These are phyloP conservation scores for Heteromurus nitidus DNA, from an alignment of 2,888 invertebrate species.

Conservation along the genomic window DNA sequence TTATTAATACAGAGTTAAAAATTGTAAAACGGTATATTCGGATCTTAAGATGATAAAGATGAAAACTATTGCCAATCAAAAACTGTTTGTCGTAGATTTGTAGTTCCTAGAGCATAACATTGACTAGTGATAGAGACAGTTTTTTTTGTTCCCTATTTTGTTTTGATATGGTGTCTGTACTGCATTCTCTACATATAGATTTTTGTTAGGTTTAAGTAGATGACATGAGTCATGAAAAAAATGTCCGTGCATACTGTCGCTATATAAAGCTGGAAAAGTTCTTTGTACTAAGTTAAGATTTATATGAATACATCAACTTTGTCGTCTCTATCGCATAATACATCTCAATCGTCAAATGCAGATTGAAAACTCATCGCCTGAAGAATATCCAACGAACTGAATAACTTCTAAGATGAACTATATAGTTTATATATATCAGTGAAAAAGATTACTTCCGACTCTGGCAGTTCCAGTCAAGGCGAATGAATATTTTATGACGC, in stretches of 20 bases:
- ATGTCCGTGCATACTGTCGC: conserved; percentile 32
- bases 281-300: conserved; percentile 7
- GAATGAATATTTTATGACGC: background rate
- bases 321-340: background rate
- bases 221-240: conserved; percentile 7
- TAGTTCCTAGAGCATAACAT: background rate
- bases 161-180: background rate
- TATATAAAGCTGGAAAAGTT: conserved; percentile 11
- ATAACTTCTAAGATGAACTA: too few species aligned
- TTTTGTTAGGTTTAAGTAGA: background rate
- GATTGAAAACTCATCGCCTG: background rate
- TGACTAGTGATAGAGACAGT: conserved; percentile 11
- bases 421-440: background rate
- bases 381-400: too few species aligned
- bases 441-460: background rate
- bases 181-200: too few species aligned
- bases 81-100: background rate
- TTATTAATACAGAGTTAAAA: conserved; percentile 47
- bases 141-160: conserved; percentile 5
- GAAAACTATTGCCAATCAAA: conserved; percentile 18
- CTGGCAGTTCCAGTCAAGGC: background rate
- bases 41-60: background rate
- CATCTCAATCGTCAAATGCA: background rate
- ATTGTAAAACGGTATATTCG: conserved; percentile 10
- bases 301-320: background rate